Percentiles rank a stretch among this genome's conserved stretches.
phyloP scores from a whole-genome alignment of 2,888 invertebrate genomes.

The Heterodera filipjevi region DNA sequence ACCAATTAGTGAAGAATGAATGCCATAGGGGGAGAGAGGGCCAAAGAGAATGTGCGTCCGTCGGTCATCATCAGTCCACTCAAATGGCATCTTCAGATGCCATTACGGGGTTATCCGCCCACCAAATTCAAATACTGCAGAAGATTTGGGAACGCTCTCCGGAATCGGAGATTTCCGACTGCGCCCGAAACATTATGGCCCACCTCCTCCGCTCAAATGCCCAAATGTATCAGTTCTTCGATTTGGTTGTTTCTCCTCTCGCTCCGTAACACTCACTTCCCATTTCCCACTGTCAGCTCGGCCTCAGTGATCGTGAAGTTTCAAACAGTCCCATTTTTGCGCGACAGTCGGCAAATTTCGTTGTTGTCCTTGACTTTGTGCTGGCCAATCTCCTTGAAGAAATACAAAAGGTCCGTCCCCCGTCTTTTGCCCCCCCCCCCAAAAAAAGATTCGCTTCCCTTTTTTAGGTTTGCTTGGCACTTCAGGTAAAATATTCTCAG shows the following conservation, averaged over 20 bases:
- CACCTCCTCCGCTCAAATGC: slow-evolving; percentile 45
- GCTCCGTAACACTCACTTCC: too few relatives aligned
- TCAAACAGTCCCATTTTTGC: slow-evolving; percentile 32
- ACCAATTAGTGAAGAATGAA: too few relatives aligned
- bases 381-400: slow-evolving; percentile 46
- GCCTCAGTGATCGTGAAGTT: slow-evolving; percentile 42
- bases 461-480: slow-evolving; percentile 28
- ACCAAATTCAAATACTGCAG: slow-evolving; percentile 41
- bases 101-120: slow-evolving; percentile 27
- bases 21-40: too few relatives aligned
- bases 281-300: slow-evolving; percentile 27
- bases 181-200: slow-evolving; percentile 43
- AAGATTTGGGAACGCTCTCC: slow-evolving; percentile 47
- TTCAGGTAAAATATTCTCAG: slow-evolving; percentile 11
- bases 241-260: slow-evolving; percentile 34
- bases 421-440: too few relatives aligned
- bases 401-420: slow-evolving; percentile 42
- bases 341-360: slow-evolving; percentile 42
- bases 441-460: too few relatives aligned
- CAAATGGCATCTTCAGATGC: neutral
- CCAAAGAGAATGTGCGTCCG: too few relatives aligned
- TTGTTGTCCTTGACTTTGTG: slow-evolving; percentile 47
- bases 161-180: slow-evolving; percentile 43
- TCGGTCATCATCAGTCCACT: too few relatives aligned
- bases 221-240: slow-evolving; percentile 42